Conservation (phyloP, 2,888 invertebrate genomes). For the Omphaloscelis lunosa region DNA sequence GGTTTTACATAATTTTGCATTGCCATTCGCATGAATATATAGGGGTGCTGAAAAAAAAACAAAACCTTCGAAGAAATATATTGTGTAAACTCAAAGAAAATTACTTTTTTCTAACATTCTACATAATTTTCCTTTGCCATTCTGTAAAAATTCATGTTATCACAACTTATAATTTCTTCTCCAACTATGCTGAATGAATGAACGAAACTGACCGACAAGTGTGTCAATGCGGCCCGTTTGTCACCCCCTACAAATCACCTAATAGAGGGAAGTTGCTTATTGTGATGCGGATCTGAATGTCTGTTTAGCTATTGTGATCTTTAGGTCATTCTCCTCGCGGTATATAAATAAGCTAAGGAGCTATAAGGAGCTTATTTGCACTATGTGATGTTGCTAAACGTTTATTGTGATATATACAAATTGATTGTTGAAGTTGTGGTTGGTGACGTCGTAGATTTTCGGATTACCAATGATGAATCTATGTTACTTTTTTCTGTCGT, state of each 20-base stretch:
- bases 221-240: conserved; percentile 29
- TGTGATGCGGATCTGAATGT: conserved; percentile 18
- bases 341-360: too few relatives aligned
- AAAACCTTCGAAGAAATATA: not conserved
- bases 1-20: not conserved
- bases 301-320: conserved; percentile 23
- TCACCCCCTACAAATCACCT: conserved; percentile 44
- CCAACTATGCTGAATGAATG: conserved; percentile 13
- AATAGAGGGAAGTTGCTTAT: conserved; percentile 57
- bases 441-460: too few relatives aligned
- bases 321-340: conserved; percentile 16
- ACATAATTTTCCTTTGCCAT: not conserved
- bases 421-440: too few relatives aligned
- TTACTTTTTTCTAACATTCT: too few relatives aligned
- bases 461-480: too few relatives aligned
- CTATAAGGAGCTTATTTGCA: not conserved
- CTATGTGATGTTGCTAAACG: not conserved
- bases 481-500: too few relatives aligned
- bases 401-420: not conserved
- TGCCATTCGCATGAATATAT: not conserved
- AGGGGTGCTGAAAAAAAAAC: not conserved
- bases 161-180: not conserved
- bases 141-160: not conserved
- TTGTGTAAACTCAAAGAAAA: not conserved
- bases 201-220: conserved; percentile 27